These are phyloP conservation scores for Ageneiosus marmoratus DNA, from an alignment of 2,113 vertebrate species.

Conservation along the genomic window DNA sequence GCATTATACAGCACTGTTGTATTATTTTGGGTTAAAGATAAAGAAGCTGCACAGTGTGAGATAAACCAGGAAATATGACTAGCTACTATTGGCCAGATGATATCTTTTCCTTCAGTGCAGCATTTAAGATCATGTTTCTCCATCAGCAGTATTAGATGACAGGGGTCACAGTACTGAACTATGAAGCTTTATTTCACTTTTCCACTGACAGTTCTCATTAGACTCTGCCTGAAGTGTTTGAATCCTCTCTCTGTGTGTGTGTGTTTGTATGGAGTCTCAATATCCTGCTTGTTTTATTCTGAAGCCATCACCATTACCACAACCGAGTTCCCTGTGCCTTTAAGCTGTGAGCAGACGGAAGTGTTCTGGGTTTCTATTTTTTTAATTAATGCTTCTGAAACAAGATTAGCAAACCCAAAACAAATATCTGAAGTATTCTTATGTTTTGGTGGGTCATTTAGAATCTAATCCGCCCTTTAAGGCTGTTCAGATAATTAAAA, in stretches of 20 bases:
- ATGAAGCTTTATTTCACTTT: slow-evolving; percentile 6
- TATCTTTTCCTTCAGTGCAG: neutral
- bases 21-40: neutral
- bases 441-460: neutral
- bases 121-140: neutral
- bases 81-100: neutral
- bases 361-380: neutral
- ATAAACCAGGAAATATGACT: neutral
- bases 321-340: slow-evolving; percentile 12
- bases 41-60: too few species aligned
- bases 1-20: neutral
- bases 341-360: neutral
- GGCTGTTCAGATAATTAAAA: neutral
- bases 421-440: neutral
- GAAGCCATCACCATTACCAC: slow-evolving; percentile 29
- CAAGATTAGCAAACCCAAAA: neutral
- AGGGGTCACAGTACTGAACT: neutral
- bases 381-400: neutral
- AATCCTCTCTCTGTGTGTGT: neutral
- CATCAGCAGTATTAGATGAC: neutral
- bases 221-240: slow-evolving; percentile 8
- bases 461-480: neutral
- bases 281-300: slow-evolving; percentile 21
- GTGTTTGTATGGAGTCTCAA: slow-evolving; percentile 11
- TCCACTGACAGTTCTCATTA: slow-evolving; percentile 19